These are phyloP conservation scores for Apeira syringaria DNA, from an alignment of 2,888 invertebrate species.

Conservation along the genomic window DNA sequence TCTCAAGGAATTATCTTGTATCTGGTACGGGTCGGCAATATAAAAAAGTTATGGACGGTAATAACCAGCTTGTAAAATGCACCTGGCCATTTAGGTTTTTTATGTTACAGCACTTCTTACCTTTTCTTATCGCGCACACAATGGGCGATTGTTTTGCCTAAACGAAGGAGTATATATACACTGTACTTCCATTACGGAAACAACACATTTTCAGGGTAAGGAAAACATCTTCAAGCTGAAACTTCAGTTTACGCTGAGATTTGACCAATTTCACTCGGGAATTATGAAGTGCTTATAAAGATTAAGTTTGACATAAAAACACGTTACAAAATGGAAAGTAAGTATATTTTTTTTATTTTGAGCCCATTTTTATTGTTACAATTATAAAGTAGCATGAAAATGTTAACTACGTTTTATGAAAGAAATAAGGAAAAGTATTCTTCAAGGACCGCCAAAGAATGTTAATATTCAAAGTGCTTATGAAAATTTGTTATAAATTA, in stretches of 20 bases:
- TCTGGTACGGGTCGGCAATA: background rate
- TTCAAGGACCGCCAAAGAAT: slow-evolving; percentile 17
- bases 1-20: background rate
- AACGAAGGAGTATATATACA: slow-evolving; percentile 65
- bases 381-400: slow-evolving; percentile 4
- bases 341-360: slow-evolving; percentile 17
- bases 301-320: slow-evolving; percentile 2
- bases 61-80: slow-evolving; percentile 3
- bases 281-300: slow-evolving; percentile 11
- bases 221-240: slow-evolving; percentile 42
- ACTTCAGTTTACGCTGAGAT: slow-evolving; percentile 34
- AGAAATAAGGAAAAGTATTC: slow-evolving; percentile 14
- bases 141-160: slow-evolving; percentile 65
- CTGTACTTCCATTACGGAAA: slow-evolving; percentile 37
- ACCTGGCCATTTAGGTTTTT: slow-evolving; percentile 16
- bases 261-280: slow-evolving; percentile 5
- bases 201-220: slow-evolving; percentile 42
- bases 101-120: slow-evolving; percentile 18
- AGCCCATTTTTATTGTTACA: slow-evolving; percentile 3
- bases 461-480: slow-evolving; percentile 6
- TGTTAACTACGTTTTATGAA: slow-evolving; percentile 12
- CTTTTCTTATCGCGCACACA: slow-evolving; percentile 62
- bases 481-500: slow-evolving; percentile 22
- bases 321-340: slow-evolving; percentile 36
- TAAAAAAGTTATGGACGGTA: slow-evolving; percentile 5